Percentiles rank a stretch among this genome's conserved stretches.
phyloP scores from a whole-genome alignment of 2,113 vertebrate genomes.

The Pseudolaguvia tuberculata region DNA sequence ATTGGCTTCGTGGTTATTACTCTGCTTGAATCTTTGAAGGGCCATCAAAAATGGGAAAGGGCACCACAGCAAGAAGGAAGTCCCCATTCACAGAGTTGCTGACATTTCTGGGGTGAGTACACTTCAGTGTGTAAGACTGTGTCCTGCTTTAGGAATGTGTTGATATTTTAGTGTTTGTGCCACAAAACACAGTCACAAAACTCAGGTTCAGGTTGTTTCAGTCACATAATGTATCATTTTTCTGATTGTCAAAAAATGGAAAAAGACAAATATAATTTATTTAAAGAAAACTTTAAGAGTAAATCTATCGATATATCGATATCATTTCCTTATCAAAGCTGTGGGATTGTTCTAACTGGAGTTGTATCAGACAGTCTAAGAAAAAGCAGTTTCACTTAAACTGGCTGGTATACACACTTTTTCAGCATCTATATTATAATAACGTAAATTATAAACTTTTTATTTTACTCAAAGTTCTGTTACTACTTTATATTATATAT shows the following conservation, averaged over 20 bases:
- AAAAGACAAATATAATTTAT: too few relatives aligned
- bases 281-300: too few relatives aligned
- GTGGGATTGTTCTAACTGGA: constrained; percentile 37
- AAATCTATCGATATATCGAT: too few relatives aligned
- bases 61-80: constrained; percentile 97
- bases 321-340: constrained; percentile 43
- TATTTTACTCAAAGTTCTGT: neutral
- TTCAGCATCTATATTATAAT: constrained; percentile 18
- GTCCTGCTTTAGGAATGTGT: neutral
- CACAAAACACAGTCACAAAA: too few relatives aligned
- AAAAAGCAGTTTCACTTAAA: constrained; percentile 34
- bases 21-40: constrained; percentile 65
- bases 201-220: too few relatives aligned
- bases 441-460: constrained; percentile 17
- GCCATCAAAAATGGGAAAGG: constrained; percentile 98
- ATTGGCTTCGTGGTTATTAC: neutral
- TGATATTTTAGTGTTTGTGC: too few relatives aligned
- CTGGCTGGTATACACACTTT: constrained; percentile 22
- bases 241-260: too few relatives aligned
- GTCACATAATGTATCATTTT: too few relatives aligned
- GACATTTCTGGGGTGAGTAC: constrained; percentile 92
- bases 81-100: constrained; percentile 93
- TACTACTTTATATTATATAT: too few relatives aligned
- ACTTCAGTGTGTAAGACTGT: neutral
- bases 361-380: constrained; percentile 35